Base-by-base conservation (phyloP, 2,797 vertebrate species). In the Rhynchotus rufescens region DNA sequence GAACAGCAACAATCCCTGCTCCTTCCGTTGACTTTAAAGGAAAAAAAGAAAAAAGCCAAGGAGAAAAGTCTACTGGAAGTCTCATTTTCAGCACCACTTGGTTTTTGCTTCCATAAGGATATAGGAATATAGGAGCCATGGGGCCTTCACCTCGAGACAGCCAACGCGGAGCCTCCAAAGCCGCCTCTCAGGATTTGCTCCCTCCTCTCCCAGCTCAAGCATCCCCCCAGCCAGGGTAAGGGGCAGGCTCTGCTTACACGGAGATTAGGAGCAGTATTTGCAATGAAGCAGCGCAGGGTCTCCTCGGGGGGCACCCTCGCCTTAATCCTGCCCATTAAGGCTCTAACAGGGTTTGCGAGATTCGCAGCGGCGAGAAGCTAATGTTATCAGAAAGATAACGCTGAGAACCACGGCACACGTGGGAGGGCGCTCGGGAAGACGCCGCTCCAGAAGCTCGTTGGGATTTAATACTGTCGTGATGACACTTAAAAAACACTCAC, bases 1-100 rank as follows among this genome's bases (percentile, higher is more conserved):
- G 26, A 20, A 16, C 6, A 8, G 52, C 11, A 61, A 14, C n/a
- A 8, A 25, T 2, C 42, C 42, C 68, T 47, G 76, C 80, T 26
- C 38, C 45, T 57, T 38, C 25, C 23, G 15, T 20, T 12, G 1
- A 5, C 17, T 3, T n/a, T 12, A 42, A 71, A 8, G 4, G 52
- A 2, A 69, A 72, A 57, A 2, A 1, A 47, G 7, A 8, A 17
- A 44, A 44, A 44, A 44, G 7, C 0, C 0, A 0, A 32, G 54
- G 40, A 12, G 38, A 60, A 38, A 68, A 72, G 10, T 9, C 30
- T 20, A 20, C 19, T 19, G 3, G 14, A 45, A 10, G 4, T 60
- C 56, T 21, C 1, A 14, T 25, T 54, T 38, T 20, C 65, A 64
- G 23, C 9, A 3, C 3, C 40, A 2, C 52, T 73, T 30, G 2